Evolutionary conservation across 2,888 invertebrate species (phyloP).

Genomic region (Dione vanillae): DNA sequence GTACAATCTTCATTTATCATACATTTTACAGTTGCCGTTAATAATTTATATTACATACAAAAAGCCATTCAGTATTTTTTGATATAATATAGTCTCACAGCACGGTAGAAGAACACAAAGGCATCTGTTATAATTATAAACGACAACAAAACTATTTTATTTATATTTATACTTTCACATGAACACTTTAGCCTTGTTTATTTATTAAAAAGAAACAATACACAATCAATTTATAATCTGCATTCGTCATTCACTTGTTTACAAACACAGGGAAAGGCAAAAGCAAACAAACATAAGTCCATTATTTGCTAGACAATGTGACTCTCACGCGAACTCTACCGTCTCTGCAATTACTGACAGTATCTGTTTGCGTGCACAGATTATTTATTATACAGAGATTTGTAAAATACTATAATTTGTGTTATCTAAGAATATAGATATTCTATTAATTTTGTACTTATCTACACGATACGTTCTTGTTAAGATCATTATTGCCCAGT

Average conservation of each 20-base stretch:
- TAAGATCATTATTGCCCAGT: too few relatives aligned
- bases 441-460: slow-evolving; percentile 5
- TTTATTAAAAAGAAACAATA: background rate
- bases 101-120: too few relatives aligned
- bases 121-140: too few relatives aligned
- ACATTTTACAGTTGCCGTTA: too few relatives aligned
- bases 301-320: slow-evolving; percentile 15
- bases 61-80: too few relatives aligned
- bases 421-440: slow-evolving; percentile 1
- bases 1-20: background rate
- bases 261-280: slow-evolving; percentile 1
- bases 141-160: too few relatives aligned
- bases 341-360: slow-evolving; percentile 24
- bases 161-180: background rate
- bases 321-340: slow-evolving; percentile 9
- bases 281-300: slow-evolving; percentile 10
- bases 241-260: slow-evolving; percentile 5
- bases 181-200: background rate
- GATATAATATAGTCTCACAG: too few relatives aligned
- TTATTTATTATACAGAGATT: background rate
- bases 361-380: slow-evolving; percentile 36
- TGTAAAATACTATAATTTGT: slow-evolving; percentile 9
- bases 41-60: background rate
- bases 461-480: background rate
- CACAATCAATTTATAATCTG: slow-evolving; percentile 12